These are phyloP conservation scores for Montipora capitata DNA, from an alignment of 92 coral and sea anemone genomes.

Conservation along the genomic window DNA sequence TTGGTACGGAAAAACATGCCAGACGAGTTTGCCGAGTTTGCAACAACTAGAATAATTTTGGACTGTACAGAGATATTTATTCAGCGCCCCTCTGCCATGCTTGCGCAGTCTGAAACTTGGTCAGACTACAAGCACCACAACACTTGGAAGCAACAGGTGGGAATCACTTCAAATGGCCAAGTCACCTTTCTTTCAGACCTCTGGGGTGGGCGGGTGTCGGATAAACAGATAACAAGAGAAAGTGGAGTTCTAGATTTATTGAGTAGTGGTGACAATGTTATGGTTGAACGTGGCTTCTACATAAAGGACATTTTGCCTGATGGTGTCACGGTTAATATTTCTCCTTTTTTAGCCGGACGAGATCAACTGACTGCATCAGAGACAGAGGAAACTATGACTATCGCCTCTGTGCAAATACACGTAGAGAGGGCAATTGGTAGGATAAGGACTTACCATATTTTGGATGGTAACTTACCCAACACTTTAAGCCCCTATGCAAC, in stretches of 20 bases:
- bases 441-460: conserved; percentile 50
- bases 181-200: conserved; percentile 59
- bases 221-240: conserved; percentile 57
- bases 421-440: conserved; percentile 75
- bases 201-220: conserved; percentile 74
- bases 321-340: conserved; percentile 73
- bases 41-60: conserved; percentile 71
- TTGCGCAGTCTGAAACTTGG: conserved; percentile 61
- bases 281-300: conserved; percentile 82
- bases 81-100: conserved; percentile 68
- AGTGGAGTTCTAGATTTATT: conserved; percentile 48
- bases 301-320: conserved; percentile 60
- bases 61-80: conserved; percentile 62
- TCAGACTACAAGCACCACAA: conserved; percentile 38
- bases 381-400: conserved; percentile 56
- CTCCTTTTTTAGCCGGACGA: conserved; percentile 69
- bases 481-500: conserved; percentile 40
- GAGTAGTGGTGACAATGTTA: conserved; percentile 67
- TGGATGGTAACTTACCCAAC: conserved; percentile 41
- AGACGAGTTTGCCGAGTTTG: conserved; percentile 49
- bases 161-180: conserved; percentile 64
- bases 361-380: conserved; percentile 69
- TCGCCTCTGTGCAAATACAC: conserved; percentile 65
- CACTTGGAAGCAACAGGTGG: conserved; percentile 19
- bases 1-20: conserved; percentile 66